phyloP scores from a whole-genome alignment of 1,140 invertebrate species.

The Ladona fulva region DNA sequence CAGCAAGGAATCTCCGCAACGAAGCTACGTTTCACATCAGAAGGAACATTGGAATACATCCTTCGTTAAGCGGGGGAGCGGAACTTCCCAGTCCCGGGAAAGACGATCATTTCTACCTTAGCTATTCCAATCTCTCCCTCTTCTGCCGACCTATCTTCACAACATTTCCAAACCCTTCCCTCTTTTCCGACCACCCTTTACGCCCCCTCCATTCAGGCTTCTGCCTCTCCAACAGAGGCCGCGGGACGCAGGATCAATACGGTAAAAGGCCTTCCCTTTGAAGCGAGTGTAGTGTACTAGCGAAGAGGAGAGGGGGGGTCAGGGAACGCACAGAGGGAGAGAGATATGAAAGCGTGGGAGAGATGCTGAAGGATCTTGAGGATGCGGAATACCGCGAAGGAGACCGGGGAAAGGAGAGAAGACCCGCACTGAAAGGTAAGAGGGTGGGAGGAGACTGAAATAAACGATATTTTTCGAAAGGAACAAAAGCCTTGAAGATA shows the following conservation, averaged over 20 bases:
- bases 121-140: too few species aligned
- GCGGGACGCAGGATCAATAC: not conserved
- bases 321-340: not conserved
- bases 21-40: too few species aligned
- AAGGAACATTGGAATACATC: too few species aligned
- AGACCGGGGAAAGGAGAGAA: not conserved
- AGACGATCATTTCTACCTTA: too few species aligned
- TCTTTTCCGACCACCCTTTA: not conserved
- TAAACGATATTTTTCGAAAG: too few species aligned
- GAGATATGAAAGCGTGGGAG: not conserved
- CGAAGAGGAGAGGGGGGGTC: not conserved
- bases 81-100: too few species aligned
- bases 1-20: too few species aligned
- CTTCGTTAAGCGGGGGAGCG: too few species aligned
- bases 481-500: too few species aligned
- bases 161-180: not conserved
- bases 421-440: too few species aligned
- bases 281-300: not conserved
- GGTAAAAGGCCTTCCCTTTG: not conserved
- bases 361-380: not conserved
- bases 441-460: not conserved
- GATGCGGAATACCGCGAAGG: not conserved
- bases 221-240: not conserved
- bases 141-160: too few species aligned
- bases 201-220: not conserved